Percentiles rank a stretch among this genome's conserved stretches.
Conservation (phyloP, 2,113 vertebrate species). For the Protobothrops flavoviridis region DNA sequence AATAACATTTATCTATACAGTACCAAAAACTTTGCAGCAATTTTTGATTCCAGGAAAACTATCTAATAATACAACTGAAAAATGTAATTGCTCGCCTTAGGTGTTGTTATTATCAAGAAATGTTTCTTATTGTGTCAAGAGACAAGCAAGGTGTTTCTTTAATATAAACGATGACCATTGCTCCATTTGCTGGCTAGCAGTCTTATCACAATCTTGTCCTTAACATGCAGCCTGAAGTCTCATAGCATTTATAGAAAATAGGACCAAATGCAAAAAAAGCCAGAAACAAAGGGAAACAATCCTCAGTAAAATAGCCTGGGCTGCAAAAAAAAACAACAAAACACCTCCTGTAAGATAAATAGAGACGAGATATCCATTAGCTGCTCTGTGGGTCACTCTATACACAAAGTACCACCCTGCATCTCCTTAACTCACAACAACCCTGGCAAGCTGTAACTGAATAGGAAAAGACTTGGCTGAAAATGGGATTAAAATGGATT, state of each 20-base stretch:
- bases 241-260: background rate
- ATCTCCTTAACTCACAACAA: background rate
- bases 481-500: background rate
- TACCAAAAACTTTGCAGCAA: background rate
- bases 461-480: background rate
- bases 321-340: background rate
- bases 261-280: background rate
- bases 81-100: background rate
- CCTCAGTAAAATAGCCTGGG: background rate
- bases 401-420: background rate
- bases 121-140: background rate
- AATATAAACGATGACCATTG: background rate
- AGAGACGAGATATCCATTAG: background rate
- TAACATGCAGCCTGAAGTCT: background rate
- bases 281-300: background rate
- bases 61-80: background rate
- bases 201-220: background rate
- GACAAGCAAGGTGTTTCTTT: background rate
- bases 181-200: background rate
- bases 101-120: background rate
- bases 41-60: conserved; percentile 1
- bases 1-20: background rate
- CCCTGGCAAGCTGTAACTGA: background rate
- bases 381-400: background rate
- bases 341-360: background rate